Evolutionary conservation across 2,113 vertebrate species (phyloP), one percentile per base, ranked within the genome.

Genomic region (Clupea harengus): DNA sequence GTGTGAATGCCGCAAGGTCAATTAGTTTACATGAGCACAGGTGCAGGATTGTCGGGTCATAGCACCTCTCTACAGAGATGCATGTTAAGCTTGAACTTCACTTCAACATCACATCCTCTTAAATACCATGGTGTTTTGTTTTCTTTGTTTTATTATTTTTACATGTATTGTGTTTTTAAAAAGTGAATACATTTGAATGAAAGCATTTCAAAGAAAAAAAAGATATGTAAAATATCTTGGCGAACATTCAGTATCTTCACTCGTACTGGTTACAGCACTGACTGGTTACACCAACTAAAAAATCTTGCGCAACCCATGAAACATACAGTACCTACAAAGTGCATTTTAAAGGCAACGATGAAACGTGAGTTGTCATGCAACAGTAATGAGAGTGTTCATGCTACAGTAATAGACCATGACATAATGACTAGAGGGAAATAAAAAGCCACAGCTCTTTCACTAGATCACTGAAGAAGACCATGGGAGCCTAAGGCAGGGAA

Each of bases 1-100:
- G 91, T 93, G 90, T 93, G 83, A 22, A n/a, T 67, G 50, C 18
- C 57, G 47, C 64, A 72, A 72, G 85, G 87, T 85, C 85, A 87
- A 60, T 45, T 50, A 28, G 81, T 81, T 82, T 83, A 86, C 28
- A 49, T 7, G 67, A 32, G 85, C 47, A 32, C 81, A 89, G 87
- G 83, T 88, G 87, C 84, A 81, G 72, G 83, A 67, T 85, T 81
- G 84, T 49, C 6, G 81, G 88, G 81, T 85, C 86, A 39, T 88
- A 60, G 44, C 84, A 54, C 80, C 28, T 72, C 64, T 72, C 64
- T 11, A n/a, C 25, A 11, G 64, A 13, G 64, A 28, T 9, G 64
- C 64, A 32, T 72, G 4, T 32, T 72, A 20, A 72, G 25, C 32
- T 28, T 72, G 64, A 72, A 28, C 64, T 28, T 72, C 25, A 8